A percentile compares a stretch with the other conserved stretches of the same genome.
Evolutionary conservation across 35 echinoderm and acorn worm genomes (phyloP).

Genomic region (Lytechinus variegatus): DNA sequence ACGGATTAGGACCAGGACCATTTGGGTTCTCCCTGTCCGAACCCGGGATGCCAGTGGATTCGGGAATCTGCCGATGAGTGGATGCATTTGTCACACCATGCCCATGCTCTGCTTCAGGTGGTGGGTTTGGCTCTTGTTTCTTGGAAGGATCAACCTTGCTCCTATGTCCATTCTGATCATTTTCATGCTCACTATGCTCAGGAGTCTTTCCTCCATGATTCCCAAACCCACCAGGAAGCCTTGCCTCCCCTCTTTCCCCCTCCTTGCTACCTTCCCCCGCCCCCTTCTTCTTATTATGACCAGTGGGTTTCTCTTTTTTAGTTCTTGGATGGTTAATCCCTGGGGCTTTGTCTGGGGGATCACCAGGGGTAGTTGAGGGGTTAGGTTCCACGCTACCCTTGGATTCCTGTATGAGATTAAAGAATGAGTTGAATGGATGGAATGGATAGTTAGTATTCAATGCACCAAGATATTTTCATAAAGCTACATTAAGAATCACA

Average conservation of each 20-base stretch:
- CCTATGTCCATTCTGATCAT: not conserved
- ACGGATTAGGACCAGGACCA: not conserved
- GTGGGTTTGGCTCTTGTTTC: not conserved
- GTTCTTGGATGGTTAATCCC: not conserved
- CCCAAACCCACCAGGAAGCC: not conserved
- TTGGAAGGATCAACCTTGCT: not conserved
- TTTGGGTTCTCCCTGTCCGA: not conserved
- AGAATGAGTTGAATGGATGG: not conserved
- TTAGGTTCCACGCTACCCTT: not conserved
- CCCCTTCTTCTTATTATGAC: not conserved
- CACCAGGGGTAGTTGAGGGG: not conserved
- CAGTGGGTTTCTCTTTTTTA: too few species aligned
- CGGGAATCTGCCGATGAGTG: not conserved
- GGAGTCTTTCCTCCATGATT: not conserved
- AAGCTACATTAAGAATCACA: not conserved
- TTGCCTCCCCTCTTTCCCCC: not conserved
- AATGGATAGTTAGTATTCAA: not conserved
- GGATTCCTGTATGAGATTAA: slow-evolving; percentile 2
- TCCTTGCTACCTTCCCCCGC: not conserved
- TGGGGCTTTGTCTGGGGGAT: not conserved
- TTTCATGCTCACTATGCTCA: not conserved
- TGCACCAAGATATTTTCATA: not conserved
- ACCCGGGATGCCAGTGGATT: not conserved
- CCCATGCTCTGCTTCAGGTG: not conserved
- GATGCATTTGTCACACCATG: not conserved